Evolutionary conservation across 2,797 vertebrate species (phyloP), one percentile per base, ranked within the genome.

Genomic region (Argya squamiceps): DNA sequence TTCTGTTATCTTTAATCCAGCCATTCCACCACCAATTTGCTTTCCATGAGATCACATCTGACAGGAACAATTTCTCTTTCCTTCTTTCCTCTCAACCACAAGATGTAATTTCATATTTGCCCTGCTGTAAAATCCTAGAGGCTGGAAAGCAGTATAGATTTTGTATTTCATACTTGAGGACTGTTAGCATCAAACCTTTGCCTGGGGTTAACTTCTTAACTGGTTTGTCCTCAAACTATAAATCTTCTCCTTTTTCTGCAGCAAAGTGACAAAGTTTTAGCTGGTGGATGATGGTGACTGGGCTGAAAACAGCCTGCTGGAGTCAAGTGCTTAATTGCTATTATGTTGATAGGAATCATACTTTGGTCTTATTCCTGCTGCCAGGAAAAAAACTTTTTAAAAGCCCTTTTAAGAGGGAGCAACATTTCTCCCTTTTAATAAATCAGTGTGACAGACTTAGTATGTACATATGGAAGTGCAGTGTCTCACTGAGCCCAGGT

Each of bases 381-480:
- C 10, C 36, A 73, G 22, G 12, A 49, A 55, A 58, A 37, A 34
- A 23, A 29, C 8, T 12, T 49, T 5, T 10, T 9, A 58, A 49
- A 43, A 8, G 36, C 12, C 10, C 15, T 49, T 29, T 30, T 37
- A 37, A 37, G 53, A 49, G 70, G 19, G 43, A 29, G 12, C 7
- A 22, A 46, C 16, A 43, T 36, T 46, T 29, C 13, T 44, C 7
- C 44, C 26, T 59, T 62, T 46, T 16, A n/a, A 30, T 9, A 17
- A 1, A 16, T 2, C 30, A 24, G 10, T 12, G 46, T 49, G 65
- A 39, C 37, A 44, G 32, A 43, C 13, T 20, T 2, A 3, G 32
- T 14, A 3, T 2, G 3, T 16, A 11, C 2, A 1, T 4, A 13
- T 8, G 1, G 3, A 43, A 17, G 37, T 39, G 39, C 55, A 62